These are phyloP conservation scores for Hapalemur alaotrensis DNA, from an alignment of 2,797 vertebrate genomes.

Conservation along the genomic window DNA sequence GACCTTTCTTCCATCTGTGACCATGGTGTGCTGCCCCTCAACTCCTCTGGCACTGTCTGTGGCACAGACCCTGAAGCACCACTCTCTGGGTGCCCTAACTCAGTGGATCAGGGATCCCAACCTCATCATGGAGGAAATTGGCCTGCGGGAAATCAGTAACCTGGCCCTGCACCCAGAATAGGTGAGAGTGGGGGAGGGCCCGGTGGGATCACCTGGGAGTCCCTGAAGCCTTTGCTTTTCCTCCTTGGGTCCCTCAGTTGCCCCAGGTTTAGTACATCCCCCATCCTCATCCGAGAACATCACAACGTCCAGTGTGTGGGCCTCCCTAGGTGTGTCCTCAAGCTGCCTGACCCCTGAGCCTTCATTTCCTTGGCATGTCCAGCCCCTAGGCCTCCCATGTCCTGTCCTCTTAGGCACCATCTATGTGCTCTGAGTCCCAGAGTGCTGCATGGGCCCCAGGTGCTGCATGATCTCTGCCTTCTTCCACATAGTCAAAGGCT, in stretches of 20 bases:
- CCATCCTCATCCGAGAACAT: background rate
- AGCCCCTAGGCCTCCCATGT: background rate
- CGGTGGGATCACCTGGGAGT: background rate
- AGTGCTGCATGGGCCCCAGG: background rate
- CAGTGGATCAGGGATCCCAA: slow-evolving; percentile 28
- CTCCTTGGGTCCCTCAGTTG: background rate
- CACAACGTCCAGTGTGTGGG: background rate
- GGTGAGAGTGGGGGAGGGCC: background rate
- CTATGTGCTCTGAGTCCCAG: background rate
- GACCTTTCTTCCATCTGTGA: background rate
- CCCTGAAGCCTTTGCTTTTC: too few species aligned
- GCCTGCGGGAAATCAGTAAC: slow-evolving; percentile 56
- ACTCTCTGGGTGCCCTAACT: background rate
- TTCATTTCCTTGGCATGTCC: background rate
- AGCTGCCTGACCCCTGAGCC: background rate
- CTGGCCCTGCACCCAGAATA: slow-evolving; percentile 38
- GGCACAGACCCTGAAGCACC: background rate
- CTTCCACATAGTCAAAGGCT: background rate
- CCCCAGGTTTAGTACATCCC: background rate
- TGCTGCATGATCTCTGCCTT: background rate
- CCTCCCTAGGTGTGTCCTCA: background rate
- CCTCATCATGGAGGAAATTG: slow-evolving; percentile 15
- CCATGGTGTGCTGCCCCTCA: background rate
- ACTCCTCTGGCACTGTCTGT: slow-evolving; percentile 44
- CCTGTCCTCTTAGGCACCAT: background rate